Evolutionary conservation across 1,140 invertebrate species (phyloP).

Genomic region (Nixonia krombeini): DNA sequence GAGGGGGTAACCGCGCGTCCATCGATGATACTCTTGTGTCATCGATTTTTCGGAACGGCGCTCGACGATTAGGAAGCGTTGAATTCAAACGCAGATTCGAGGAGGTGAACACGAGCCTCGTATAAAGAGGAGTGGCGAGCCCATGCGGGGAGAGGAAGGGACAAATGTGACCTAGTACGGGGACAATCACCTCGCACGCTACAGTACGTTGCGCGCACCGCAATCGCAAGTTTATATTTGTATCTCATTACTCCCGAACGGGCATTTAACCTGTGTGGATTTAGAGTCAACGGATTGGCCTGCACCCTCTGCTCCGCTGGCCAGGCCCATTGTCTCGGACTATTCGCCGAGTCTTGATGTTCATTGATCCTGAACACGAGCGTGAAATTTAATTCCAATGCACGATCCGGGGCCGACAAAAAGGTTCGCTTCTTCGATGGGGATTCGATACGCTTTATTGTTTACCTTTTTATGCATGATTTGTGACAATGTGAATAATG

Average conservation of each 20-base stretch:
- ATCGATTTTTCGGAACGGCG: too few species aligned
- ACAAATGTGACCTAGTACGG: constrained; percentile 58
- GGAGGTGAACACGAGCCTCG: constrained; percentile 30
- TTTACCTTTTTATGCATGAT: too few species aligned
- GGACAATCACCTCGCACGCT: constrained; percentile 51
- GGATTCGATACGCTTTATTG: too few species aligned
- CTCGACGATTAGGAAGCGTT: too few species aligned
- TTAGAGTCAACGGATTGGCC: too few species aligned
- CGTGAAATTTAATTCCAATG: constrained; percentile 2
- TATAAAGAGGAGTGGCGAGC: constrained; percentile 45
- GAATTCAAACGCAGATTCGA: not conserved
- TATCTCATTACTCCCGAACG: constrained; percentile 63
- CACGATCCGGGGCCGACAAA: not conserved
- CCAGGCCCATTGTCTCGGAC: constrained; percentile 24
- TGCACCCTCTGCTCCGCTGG: constrained; percentile 35
- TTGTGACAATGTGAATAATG: too few species aligned
- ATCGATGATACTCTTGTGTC: too few species aligned
- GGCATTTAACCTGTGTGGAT: constrained; percentile 41
- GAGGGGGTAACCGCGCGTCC: too few species aligned
- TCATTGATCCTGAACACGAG: constrained; percentile 44
- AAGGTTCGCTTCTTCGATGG: too few species aligned
- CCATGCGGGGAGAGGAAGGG: constrained; percentile 24
- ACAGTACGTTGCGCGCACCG: constrained; percentile 36
- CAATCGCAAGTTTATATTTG: constrained; percentile 63
- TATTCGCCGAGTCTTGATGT: constrained; percentile 44